phyloP scores from a whole-genome alignment of 2,888 invertebrate species.

The Cephus rjabovi region DNA sequence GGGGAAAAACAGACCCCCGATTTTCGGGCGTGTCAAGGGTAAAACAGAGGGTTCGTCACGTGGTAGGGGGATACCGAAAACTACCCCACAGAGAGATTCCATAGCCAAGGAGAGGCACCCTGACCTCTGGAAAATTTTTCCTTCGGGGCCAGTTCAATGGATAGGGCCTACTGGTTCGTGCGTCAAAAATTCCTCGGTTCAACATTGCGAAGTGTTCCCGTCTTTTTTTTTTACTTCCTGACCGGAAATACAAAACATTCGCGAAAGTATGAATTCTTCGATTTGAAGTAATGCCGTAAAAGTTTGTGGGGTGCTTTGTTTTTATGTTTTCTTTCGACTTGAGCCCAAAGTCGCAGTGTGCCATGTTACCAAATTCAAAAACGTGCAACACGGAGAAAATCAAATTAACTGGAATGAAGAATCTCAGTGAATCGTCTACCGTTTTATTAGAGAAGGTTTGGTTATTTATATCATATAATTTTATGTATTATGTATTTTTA shows the following conservation, averaged over 20 bases:
- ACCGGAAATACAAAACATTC: too few relatives aligned
- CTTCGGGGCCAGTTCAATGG: slow-evolving; percentile 37
- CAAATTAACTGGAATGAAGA: slow-evolving; percentile 22
- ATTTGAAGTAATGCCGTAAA: too few relatives aligned
- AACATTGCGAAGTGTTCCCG: too few relatives aligned
- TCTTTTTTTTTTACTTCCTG: too few relatives aligned
- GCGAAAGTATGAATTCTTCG: too few relatives aligned
- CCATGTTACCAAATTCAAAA: too few relatives aligned
- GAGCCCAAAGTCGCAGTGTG: background rate
- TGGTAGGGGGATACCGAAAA: slow-evolving; percentile 32
- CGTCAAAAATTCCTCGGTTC: background rate
- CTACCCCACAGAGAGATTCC: slow-evolving; percentile 24
- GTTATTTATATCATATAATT: too few relatives aligned
- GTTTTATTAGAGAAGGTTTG: slow-evolving; percentile 43
- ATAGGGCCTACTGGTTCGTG: slow-evolving; percentile 14
- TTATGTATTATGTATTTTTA: too few relatives aligned
- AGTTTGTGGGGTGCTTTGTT: too few relatives aligned
- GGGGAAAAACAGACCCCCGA: slow-evolving; percentile 17
- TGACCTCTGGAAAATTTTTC: slow-evolving; percentile 12
- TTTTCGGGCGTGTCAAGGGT: slow-evolving; percentile 39
- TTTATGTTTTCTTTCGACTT: too few relatives aligned
- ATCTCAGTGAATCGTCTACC: slow-evolving; percentile 33
- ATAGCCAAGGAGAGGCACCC: slow-evolving; percentile 13
- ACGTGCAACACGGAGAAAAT: background rate
- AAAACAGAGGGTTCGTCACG: slow-evolving; percentile 29